Conservation (phyloP, 2,113 vertebrate genomes). For the Sardina pilchardus region DNA sequence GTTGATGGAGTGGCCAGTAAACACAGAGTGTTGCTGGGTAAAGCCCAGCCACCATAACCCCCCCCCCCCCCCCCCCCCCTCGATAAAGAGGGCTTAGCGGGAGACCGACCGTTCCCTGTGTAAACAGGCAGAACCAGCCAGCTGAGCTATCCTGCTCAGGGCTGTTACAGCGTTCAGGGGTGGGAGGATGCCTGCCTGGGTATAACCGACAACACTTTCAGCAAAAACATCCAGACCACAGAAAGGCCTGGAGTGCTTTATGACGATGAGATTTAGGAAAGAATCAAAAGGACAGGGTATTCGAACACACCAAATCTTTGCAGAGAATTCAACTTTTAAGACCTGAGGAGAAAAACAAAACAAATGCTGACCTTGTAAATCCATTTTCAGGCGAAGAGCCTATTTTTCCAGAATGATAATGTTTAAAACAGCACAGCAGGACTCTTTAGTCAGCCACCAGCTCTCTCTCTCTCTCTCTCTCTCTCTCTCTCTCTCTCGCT, state of each 20-base stretch:
- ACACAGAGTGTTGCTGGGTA: background rate
- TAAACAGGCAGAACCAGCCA: background rate
- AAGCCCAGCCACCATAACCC: background rate
- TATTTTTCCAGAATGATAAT: background rate
- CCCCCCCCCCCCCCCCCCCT: background rate
- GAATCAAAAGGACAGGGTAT: background rate
- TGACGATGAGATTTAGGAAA: background rate
- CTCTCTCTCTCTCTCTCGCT: background rate
- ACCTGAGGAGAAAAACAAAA: background rate
- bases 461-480: background rate
- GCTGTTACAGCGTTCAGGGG: too few relatives aligned
- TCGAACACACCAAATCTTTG: background rate
- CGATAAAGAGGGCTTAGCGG: background rate
- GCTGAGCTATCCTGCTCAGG: background rate
- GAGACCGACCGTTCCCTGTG: background rate
- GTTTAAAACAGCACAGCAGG: conserved; percentile 1
- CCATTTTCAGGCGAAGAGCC: background rate
- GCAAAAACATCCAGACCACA: background rate
- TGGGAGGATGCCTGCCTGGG: background rate
- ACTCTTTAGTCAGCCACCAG: background rate
- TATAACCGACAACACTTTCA: background rate
- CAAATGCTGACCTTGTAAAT: background rate
- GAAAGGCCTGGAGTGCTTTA: background rate
- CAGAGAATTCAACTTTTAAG: background rate
- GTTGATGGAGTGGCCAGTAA: background rate